Evolutionary conservation across 2,113 vertebrate species (phyloP).

Genomic region (Spermophilus dauricus): DNA sequence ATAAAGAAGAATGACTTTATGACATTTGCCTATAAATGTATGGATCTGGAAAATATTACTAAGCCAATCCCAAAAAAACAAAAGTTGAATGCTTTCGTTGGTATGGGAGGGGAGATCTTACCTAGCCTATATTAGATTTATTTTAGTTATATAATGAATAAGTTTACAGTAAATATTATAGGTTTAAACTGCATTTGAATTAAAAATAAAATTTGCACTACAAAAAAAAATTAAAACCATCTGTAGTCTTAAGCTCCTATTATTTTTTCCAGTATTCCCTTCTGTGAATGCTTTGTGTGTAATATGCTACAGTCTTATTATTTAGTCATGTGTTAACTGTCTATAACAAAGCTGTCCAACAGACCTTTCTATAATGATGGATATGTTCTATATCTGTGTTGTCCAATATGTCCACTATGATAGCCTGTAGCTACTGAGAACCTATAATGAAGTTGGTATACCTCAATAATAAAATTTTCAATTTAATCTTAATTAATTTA

Average conservation of each 20-base stretch:
- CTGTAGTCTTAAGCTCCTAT: background rate
- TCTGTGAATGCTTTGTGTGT: background rate
- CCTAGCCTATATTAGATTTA: background rate
- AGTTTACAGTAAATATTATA: background rate
- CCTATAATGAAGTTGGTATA: background rate
- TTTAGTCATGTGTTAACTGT: background rate
- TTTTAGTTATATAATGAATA: background rate
- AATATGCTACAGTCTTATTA: background rate
- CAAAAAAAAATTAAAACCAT: background rate
- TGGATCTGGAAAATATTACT: no score
- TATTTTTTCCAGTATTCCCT: background rate
- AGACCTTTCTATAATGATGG: background rate
- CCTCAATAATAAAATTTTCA: background rate
- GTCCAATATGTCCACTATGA: background rate
- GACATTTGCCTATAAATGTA: no score
- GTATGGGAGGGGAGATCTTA: background rate
- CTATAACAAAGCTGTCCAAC: background rate
- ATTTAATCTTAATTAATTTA: slow-evolving; percentile 34
- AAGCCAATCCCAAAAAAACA: no score
- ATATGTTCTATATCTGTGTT: background rate
- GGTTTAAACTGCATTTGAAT: background rate
- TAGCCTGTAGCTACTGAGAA: background rate
- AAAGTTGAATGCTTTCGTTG: no score
- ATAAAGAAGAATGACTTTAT: no score
- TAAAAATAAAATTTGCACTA: background rate